Conservation (phyloP, 2,797 vertebrate genomes). For the Distichodus sexfasciatus region DNA sequence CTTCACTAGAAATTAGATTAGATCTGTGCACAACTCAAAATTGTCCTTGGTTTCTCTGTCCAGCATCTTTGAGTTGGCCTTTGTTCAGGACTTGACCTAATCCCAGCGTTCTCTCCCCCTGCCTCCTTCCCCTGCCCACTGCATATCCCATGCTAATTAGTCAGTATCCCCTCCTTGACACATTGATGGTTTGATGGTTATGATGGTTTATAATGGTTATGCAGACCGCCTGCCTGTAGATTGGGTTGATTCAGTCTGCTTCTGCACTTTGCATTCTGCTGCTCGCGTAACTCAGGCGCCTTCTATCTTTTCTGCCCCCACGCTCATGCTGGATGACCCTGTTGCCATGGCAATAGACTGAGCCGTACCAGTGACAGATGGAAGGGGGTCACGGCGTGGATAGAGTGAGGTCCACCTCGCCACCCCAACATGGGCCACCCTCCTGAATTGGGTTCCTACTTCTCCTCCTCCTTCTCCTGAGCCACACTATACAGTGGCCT, state of each 20-base stretch:
- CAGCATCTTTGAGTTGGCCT: neutral
- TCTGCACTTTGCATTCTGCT: neutral
- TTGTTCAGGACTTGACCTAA: constrained; percentile 22
- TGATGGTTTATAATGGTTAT: too few relatives aligned
- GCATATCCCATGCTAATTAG: constrained; percentile 33
- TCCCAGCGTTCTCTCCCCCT: constrained; percentile 39
- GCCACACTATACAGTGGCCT: too few relatives aligned
- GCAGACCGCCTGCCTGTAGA: too few relatives aligned
- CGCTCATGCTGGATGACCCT: constrained; percentile 33
- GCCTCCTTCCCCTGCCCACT: constrained; percentile 29
- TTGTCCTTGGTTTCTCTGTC: neutral
- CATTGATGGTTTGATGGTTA: constrained; percentile 22
- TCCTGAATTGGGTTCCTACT: too few relatives aligned
- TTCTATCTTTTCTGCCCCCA: too few relatives aligned
- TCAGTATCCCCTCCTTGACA: neutral
- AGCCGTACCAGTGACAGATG: constrained; percentile 52
- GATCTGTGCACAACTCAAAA: too few relatives aligned
- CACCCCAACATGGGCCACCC: too few relatives aligned
- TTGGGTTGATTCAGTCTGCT: too few relatives aligned
- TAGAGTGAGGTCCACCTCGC: constrained; percentile 30
- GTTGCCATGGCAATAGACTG: constrained; percentile 42
- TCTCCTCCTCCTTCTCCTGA: too few relatives aligned
- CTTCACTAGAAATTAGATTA: too few relatives aligned
- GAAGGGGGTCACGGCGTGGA: constrained; percentile 47
- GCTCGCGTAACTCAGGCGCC: too few relatives aligned